Percentiles rank a stretch among this genome's conserved stretches.
Conservation (phyloP, 2,888 invertebrate species). For the Xestoiulus laeticollis region DNA sequence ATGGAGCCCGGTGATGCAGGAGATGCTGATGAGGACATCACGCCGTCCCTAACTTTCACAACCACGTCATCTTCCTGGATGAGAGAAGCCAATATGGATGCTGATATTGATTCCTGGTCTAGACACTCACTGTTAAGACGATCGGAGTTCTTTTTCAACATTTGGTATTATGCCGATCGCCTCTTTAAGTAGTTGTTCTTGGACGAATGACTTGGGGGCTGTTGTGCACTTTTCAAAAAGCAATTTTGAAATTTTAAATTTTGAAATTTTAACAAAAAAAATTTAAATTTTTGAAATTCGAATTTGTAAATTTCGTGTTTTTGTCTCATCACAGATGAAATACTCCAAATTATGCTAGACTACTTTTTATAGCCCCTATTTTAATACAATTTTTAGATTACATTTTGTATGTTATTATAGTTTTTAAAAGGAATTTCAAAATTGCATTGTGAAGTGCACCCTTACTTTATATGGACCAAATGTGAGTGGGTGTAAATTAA, state of each 20-base stretch:
- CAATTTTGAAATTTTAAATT: not conserved
- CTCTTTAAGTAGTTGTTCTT: slow-evolving; percentile 73
- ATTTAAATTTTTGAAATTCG: not conserved
- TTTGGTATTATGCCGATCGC: slow-evolving; percentile 87
- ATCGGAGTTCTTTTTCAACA: slow-evolving; percentile 95
- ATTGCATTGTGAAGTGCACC: not conserved
- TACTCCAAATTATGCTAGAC: too few relatives aligned
- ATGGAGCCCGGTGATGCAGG: slow-evolving; percentile 64
- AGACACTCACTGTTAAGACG: slow-evolving; percentile 81
- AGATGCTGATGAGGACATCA: slow-evolving; percentile 70
- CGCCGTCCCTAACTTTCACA: slow-evolving; percentile 78
- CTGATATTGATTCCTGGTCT: slow-evolving; percentile 90
- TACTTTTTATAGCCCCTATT: too few relatives aligned
- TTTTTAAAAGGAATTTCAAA: not conserved
- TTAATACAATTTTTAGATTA: not conserved
- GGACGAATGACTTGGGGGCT: not conserved
- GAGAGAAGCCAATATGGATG: slow-evolving; percentile 91
- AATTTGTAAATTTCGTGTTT: not conserved
- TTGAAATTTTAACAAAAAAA: not conserved
- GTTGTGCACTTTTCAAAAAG: not conserved
- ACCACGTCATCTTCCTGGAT: slow-evolving; percentile 95
- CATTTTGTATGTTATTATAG: not conserved
- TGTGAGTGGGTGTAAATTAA: slow-evolving; percentile 28
- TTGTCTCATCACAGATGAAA: not conserved
- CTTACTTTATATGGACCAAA: not conserved